Percentiles rank a stretch among this genome's conserved stretches.
Evolutionary conservation across 2,888 invertebrate species (phyloP).

Genomic region (Torymus texanus): DNA sequence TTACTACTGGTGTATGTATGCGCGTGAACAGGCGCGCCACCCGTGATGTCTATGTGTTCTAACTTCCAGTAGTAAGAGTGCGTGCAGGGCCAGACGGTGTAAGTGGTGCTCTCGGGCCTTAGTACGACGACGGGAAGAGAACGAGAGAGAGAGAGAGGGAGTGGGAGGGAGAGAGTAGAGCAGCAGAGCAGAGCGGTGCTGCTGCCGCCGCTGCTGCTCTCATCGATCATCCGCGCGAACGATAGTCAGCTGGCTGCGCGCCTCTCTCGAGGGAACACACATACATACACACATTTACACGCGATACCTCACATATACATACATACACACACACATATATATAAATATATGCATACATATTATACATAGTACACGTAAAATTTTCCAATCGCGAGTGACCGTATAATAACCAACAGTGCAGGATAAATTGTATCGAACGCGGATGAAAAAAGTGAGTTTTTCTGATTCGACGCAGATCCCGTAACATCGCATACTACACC

Average conservation of each 20-base stretch:
- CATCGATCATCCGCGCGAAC: constrained; percentile 44
- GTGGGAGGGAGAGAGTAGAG: background rate
- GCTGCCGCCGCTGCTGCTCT: constrained; percentile 11
- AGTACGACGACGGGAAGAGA: background rate
- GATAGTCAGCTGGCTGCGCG: constrained; percentile 46
- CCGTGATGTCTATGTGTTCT: background rate
- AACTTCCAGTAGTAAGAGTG: constrained; percentile 6
- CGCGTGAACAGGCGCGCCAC: background rate
- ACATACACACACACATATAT: no score
- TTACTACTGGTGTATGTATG: no score
- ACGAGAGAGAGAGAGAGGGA: background rate
- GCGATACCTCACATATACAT: background rate
- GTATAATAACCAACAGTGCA: no score
- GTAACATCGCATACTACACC: no score
- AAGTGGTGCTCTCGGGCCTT: background rate
- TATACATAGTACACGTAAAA: no score
- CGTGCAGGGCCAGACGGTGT: constrained; percentile 6
- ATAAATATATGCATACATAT: no score
- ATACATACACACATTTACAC: background rate
- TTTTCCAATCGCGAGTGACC: no score
- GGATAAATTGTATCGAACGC: no score
- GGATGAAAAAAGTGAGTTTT: no score
- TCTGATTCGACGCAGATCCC: no score
- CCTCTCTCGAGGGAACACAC: constrained; percentile 13
- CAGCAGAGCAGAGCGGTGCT: background rate